Conservation (phyloP, 1,140 invertebrate genomes). For the Varroa destructor region DNA sequence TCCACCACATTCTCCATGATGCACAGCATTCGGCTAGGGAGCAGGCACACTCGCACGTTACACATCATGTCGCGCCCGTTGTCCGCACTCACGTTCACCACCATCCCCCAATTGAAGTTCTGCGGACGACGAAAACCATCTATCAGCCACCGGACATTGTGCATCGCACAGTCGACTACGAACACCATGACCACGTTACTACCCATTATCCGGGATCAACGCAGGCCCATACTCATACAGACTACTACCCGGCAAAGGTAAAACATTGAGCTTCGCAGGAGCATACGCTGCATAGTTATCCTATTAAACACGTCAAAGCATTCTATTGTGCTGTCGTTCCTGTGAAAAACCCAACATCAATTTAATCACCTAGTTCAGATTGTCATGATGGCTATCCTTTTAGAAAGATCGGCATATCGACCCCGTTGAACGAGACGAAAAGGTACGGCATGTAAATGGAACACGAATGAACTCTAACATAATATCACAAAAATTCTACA, state of each 20-base stretch:
- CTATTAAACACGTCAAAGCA: too few species aligned
- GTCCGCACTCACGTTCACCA: slow-evolving; percentile 10
- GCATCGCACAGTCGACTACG: slow-evolving; percentile 16
- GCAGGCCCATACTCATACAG: neutral
- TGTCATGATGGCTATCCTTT: too few species aligned
- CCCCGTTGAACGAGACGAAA: too few species aligned
- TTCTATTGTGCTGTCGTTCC: too few species aligned
- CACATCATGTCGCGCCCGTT: slow-evolving; percentile 7
- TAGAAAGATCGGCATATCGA: too few species aligned
- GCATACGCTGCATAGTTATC: too few species aligned
- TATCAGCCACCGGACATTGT: slow-evolving; percentile 10
- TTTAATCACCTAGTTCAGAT: too few species aligned
- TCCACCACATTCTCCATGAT: slow-evolving; percentile 9
- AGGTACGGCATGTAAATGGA: too few species aligned
- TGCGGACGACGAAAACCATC: slow-evolving; percentile 10
- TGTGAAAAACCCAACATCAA: too few species aligned
- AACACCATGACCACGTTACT: slow-evolving; percentile 22
- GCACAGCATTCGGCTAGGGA: neutral
- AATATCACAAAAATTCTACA: too few species aligned
- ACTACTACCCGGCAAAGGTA: neutral
- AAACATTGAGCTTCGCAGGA: too few species aligned
- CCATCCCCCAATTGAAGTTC: neutral
- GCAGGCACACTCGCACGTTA: slow-evolving; percentile 2
- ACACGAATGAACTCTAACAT: too few species aligned
- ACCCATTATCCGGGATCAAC: slow-evolving; percentile 8